Evolutionary conservation across 2,888 invertebrate species (phyloP), one percentile per base, ranked within the genome.

Genomic region (Drosophila anceps): DNA sequence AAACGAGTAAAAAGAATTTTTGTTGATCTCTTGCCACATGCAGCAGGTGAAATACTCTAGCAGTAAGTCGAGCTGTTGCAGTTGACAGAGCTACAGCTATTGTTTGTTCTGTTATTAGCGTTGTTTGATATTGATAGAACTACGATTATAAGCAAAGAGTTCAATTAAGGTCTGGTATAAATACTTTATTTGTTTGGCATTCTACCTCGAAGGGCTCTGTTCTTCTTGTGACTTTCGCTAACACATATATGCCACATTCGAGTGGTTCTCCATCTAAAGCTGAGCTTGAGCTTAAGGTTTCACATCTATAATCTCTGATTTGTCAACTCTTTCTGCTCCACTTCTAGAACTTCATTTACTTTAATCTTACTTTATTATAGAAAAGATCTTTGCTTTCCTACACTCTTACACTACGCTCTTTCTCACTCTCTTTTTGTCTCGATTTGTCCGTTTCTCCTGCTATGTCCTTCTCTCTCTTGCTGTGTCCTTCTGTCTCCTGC

Each of bases 1-100:
- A 74, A 46, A 51, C 24, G 10, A 37, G 9, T 18, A 43, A 24
- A 65, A 69, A 61, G 33, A 64, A 44, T 20, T 27, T 0, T 3
- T 1, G 15, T 18, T 18, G 33, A n/a, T 29, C 39, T 35, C 3
- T 10, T 18, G 9, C 2, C 18, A 15, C 1, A 18, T 37, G 33
- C 12, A 24, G 66, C 44, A 35, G 15, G 4, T 10, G 4, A 24
- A 20, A 68, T 68, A 31, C 67, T 9, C 66, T 59, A 35, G 33
- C 24, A 24, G 8, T 24, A 12, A n/a, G 31, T 3, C 18, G 0
- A 24, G 15, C 15, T 4, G 15, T 6, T 37, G 24, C 2, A 1
- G 24, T 35, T 35, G 12, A 4, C 1, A 41, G 18, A 41, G 41
- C 6, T 10, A 12, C n/a, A 31, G 31, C 0, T 6, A 6, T 48